Conservation (phyloP, 2,113 vertebrate species). For the Thinocorus orbignyianus region DNA sequence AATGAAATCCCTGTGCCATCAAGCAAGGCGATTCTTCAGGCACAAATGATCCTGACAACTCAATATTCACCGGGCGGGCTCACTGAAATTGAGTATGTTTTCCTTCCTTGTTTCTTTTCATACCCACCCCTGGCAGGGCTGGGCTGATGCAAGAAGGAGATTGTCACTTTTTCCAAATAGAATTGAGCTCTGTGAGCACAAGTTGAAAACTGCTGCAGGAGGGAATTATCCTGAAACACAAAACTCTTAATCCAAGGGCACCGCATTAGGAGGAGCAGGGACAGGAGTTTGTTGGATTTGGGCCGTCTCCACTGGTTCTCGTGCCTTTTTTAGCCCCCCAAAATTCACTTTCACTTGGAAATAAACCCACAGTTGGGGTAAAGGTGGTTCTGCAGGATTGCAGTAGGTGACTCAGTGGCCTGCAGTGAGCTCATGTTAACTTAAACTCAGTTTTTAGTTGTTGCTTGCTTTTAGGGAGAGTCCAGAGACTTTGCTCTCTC, state of each 20-base stretch:
- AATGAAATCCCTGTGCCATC: constrained; percentile 10
- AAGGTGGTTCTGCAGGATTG: not conserved
- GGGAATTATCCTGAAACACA: not conserved
- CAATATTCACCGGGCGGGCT: not conserved
- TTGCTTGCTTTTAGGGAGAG: not conserved
- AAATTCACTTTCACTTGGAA: not conserved
- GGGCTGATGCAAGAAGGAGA: fast-evolving
- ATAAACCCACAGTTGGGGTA: fast-evolving
- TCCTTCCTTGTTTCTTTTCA: not conserved
- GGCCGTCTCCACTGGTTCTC: not conserved
- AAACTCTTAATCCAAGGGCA: not conserved
- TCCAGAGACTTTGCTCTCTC: not conserved
- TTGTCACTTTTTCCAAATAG: not conserved
- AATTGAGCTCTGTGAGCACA: not conserved
- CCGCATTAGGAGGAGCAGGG: not conserved
- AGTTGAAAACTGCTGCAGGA: not conserved
- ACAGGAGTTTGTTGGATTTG: fast-evolving
- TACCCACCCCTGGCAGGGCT: not conserved
- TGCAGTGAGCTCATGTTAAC: not conserved
- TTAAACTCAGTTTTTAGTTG: not conserved
- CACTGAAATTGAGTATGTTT: not conserved
- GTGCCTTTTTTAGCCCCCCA: fast-evolving
- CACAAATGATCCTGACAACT: not conserved
- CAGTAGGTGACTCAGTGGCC: not conserved
- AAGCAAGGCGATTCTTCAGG: not conserved